Conservation (phyloP, 2,113 vertebrate genomes). For the Gallinago media region DNA sequence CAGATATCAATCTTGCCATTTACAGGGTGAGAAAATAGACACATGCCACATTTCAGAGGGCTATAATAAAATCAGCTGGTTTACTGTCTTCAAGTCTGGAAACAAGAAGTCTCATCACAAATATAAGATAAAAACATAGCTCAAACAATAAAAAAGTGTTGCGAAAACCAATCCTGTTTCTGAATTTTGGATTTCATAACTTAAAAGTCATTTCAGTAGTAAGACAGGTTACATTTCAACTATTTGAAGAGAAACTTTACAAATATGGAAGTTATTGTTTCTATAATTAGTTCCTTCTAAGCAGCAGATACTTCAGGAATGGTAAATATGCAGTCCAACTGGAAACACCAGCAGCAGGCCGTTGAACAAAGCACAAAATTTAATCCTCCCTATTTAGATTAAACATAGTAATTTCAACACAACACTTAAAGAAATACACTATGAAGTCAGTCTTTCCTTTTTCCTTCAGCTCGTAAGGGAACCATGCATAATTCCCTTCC, state of each 20-base stretch:
- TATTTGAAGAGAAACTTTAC: constrained; percentile 54
- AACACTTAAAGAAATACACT: constrained; percentile 4
- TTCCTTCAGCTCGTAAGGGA: neutral
- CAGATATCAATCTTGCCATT: constrained; percentile 21
- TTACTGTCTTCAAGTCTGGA: neutral
- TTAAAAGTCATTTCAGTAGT: neutral
- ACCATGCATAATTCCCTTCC: neutral
- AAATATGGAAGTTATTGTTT: constrained; percentile 53
- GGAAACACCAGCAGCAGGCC: constrained; percentile 30
- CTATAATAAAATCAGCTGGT: constrained; percentile 40
- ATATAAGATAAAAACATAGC: neutral
- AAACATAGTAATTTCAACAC: neutral
- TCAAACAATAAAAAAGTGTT: neutral
- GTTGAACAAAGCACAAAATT: neutral
- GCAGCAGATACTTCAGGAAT: constrained; percentile 53
- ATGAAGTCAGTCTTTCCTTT: neutral
- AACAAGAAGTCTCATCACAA: constrained; percentile 7
- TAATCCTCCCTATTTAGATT: constrained; percentile 4
- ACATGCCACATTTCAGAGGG: constrained; percentile 21
- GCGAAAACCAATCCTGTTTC: neutral
- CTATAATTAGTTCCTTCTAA: constrained; percentile 56
- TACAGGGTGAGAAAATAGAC: constrained; percentile 51
- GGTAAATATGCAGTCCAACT: constrained; percentile 54
- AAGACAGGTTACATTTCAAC: constrained; percentile 2
- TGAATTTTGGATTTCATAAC: neutral